These are phyloP conservation scores for Asobara japonica DNA, from an alignment of 1,140 invertebrate genomes.

Conservation along the genomic window DNA sequence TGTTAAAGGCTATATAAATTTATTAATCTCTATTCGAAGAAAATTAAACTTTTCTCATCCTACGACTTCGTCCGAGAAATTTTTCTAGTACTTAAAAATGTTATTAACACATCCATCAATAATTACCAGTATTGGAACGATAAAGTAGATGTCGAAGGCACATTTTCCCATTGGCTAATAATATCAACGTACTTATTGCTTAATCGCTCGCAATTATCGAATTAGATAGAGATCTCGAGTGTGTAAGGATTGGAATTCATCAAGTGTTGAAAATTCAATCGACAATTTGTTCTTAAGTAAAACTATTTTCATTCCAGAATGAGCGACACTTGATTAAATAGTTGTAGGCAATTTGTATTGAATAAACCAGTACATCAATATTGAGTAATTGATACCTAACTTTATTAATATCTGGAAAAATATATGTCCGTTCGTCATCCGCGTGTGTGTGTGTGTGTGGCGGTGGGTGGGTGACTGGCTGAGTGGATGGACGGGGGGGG, in stretches of 20 bases:
- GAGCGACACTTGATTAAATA: not conserved
- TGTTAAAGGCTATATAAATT: too few species aligned
- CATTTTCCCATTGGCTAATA: not conserved
- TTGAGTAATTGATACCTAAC: too few species aligned
- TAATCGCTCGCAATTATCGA: conserved; percentile 20
- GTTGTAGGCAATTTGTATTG: not conserved
- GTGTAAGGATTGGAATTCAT: not conserved
- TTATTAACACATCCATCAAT: not conserved
- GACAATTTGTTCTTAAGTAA: not conserved
- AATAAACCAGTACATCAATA: not conserved
- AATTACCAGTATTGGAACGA: not conserved
- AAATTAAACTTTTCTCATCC: not conserved
- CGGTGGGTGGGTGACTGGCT: too few species aligned
- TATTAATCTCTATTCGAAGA: not conserved
- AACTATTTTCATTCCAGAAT: not conserved
- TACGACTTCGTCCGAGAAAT: not conserved
- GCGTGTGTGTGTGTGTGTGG: too few species aligned
- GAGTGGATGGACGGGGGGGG: too few species aligned
- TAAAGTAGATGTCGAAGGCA: conserved; percentile 1
- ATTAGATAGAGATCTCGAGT: conserved; percentile 21
- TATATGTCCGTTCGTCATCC: too few species aligned
- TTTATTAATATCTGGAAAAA: too few species aligned
- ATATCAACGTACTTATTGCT: conserved; percentile 15
- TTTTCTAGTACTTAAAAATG: not conserved
- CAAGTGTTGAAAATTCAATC: not conserved